Evolutionary conservation across 1,140 invertebrate species (phyloP).

Genomic region (Aricia agestis): DNA sequence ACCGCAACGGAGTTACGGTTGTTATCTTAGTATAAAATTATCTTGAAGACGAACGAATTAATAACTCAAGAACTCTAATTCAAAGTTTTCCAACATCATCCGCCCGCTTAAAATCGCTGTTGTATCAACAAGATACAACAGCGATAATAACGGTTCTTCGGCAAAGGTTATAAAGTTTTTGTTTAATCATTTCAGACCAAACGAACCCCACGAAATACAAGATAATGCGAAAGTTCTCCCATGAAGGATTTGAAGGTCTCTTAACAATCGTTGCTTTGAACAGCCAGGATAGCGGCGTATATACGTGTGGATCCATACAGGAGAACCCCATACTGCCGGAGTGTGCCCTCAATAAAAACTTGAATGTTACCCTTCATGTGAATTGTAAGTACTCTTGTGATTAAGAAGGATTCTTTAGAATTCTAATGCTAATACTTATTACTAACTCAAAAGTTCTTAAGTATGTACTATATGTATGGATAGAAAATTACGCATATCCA

Average conservation of each 20-base stretch:
- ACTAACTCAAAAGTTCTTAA: no score
- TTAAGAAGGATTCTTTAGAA: not conserved
- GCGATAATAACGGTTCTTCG: not conserved
- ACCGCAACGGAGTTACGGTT: no score
- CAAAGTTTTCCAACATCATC: no score
- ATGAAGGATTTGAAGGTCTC: constrained; percentile 51
- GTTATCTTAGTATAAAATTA: no score
- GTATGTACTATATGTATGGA: no score
- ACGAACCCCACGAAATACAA: constrained; percentile 42
- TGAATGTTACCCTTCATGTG: not conserved
- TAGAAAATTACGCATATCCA: no score
- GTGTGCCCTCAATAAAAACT: constrained; percentile 28
- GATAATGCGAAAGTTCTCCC: constrained; percentile 55
- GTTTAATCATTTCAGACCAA: constrained; percentile 36
- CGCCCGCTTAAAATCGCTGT: not conserved
- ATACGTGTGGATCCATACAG: constrained; percentile 51
- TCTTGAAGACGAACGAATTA: no score
- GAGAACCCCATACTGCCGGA: constrained; percentile 35
- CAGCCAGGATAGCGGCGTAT: constrained; percentile 48
- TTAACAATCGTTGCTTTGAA: constrained; percentile 50
- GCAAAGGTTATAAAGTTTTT: not conserved
- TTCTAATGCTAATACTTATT: no score
- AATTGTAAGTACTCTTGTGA: not conserved
- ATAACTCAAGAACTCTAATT: no score
- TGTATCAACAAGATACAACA: not conserved